phyloP scores from a whole-genome alignment of 2,797 vertebrate genomes.

The Chiroxiphia lanceolata region DNA sequence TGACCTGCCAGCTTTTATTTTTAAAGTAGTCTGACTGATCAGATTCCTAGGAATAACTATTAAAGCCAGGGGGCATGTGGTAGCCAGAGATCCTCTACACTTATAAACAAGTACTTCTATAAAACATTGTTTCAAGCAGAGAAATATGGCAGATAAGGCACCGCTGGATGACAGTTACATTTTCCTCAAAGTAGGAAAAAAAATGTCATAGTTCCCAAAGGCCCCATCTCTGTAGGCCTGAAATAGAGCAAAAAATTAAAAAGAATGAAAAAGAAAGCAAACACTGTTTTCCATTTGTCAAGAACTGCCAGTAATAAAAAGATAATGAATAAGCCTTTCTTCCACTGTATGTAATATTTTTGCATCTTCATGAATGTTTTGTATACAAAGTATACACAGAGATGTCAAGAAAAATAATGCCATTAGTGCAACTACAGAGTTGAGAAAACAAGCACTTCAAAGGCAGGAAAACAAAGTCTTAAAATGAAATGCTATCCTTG shows the following conservation, averaged over 20 bases:
- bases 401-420: neutral
- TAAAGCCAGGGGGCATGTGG: neutral
- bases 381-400: neutral
- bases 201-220: constrained; percentile 10
- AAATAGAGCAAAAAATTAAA: neutral
- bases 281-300: constrained; percentile 2
- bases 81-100: neutral
- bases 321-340: neutral
- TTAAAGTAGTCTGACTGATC: neutral
- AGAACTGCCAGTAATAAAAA: constrained; percentile 1
- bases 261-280: neutral
- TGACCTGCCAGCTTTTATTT: constrained; percentile 9
- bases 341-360: neutral
- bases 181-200: constrained; percentile 38
- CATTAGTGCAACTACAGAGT: neutral
- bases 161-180: constrained; percentile 8
- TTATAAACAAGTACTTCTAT: neutral
- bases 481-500: neutral
- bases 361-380: neutral
- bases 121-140: constrained; percentile 3
- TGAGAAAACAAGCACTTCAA: neutral
- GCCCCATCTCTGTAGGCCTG: neutral
- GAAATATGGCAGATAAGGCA: constrained; percentile 38
- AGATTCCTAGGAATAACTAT: constrained; percentile 13
- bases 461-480: neutral